Percentiles rank a stretch among this genome's conserved stretches.
Conservation (phyloP, 2,113 vertebrate genomes). For the Calyptomena viridis region DNA sequence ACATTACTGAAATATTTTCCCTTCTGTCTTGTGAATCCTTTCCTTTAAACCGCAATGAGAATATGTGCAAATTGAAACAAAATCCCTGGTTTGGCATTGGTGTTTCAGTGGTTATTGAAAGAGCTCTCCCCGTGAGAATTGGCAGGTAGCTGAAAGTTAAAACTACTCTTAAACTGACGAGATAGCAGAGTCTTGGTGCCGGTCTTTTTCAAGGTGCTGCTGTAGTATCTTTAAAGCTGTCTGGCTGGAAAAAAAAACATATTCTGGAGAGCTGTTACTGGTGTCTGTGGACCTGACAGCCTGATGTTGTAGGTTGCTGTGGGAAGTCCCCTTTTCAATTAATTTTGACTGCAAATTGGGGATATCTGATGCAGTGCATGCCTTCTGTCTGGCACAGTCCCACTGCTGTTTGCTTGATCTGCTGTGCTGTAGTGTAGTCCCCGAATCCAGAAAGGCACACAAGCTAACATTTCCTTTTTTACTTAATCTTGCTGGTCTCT, state of each 20-base stretch:
- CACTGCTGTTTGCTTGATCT: background rate
- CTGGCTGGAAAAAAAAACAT: slow-evolving; percentile 36
- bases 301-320: slow-evolving; percentile 12
- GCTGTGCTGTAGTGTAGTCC: background rate
- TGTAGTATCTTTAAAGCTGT: background rate
- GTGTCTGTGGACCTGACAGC: slow-evolving; percentile 44
- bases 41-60: background rate
- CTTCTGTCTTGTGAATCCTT: background rate
- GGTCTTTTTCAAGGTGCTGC: background rate
- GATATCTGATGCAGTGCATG: slow-evolving; percentile 8
- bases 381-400: slow-evolving; percentile 46
- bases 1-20: slow-evolving; percentile 4
- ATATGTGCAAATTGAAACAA: slow-evolving; percentile 52
- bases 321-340: slow-evolving; percentile 45
- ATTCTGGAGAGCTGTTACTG: slow-evolving; percentile 53
- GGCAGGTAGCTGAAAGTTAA: slow-evolving; percentile 38
- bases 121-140: slow-evolving; percentile 10
- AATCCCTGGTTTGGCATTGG: slow-evolving; percentile 21
- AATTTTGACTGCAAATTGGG: slow-evolving; percentile 40
- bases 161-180: background rate
- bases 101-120: slow-evolving; percentile 20
- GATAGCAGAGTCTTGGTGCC: background rate
- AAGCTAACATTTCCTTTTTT: slow-evolving; percentile 47
- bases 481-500: slow-evolving; percentile 66
- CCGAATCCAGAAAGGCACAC: background rate